A percentile compares a stretch with the other conserved stretches of the same genome.
Conservation (phyloP, 2,113 vertebrate genomes). For the Myrmecobius fasciatus region DNA sequence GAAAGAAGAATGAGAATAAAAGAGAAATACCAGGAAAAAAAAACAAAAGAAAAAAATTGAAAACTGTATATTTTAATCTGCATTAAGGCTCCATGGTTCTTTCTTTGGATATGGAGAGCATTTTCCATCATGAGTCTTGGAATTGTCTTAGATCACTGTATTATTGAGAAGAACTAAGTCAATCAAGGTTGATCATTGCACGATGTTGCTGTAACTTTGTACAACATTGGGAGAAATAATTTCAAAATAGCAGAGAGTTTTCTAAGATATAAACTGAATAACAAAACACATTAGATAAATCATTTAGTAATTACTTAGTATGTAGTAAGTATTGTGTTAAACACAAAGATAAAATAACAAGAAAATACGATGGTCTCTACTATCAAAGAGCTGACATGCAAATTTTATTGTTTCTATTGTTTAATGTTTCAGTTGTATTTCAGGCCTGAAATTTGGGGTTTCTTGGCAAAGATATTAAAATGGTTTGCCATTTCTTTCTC, state of each 20-base stretch:
- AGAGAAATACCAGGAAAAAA: no score
- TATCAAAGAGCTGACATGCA: background rate
- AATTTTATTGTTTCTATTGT: background rate
- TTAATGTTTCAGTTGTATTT: background rate
- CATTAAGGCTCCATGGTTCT: no score
- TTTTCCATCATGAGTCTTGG: no score
- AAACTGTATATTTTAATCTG: no score
- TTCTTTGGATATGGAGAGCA: no score
- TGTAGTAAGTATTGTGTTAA: background rate
- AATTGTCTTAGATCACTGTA: no score
- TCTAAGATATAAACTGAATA: background rate
- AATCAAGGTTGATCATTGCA: no score
- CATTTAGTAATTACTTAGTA: background rate
- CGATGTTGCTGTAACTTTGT: no score
- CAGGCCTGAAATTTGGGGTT: background rate
- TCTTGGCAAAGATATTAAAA: background rate
- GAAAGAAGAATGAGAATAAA: no score
- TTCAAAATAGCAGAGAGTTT: background rate
- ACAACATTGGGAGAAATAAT: no score
- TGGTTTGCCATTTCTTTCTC: background rate
- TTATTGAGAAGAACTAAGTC: no score
- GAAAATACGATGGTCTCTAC: background rate
- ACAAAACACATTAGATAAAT: background rate
- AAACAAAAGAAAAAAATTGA: no score
- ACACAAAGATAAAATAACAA: background rate